A percentile compares a stretch with the other conserved stretches of the same genome.
These are phyloP conservation scores for Mamestra configurata DNA, from an alignment of 1,140 invertebrate genomes.

Conservation along the genomic window DNA sequence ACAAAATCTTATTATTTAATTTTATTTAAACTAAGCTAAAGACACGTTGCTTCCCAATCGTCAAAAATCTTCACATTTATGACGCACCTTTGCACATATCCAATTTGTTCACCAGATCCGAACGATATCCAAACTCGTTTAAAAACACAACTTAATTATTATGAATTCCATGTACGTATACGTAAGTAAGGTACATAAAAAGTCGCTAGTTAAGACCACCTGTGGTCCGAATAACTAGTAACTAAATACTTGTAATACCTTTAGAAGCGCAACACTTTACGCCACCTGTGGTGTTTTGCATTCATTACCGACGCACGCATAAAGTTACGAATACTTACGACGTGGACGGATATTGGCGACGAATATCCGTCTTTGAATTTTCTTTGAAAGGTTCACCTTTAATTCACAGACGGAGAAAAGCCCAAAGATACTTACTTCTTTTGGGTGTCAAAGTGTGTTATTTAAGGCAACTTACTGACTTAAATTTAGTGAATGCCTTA, in stretches of 20 bases:
- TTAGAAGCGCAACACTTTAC: constrained; percentile 13
- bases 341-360: background rate
- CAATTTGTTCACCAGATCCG: background rate
- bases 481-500: too few relatives aligned
- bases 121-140: background rate
- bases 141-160: constrained; percentile 32
- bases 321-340: constrained; percentile 5
- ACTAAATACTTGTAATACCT: constrained; percentile 28
- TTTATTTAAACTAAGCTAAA: too few relatives aligned
- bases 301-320: background rate
- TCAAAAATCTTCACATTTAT: background rate
- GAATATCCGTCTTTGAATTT: background rate
- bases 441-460: too few relatives aligned
- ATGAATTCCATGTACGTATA: constrained; percentile 18
- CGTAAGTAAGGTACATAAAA: constrained; percentile 1
- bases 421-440: too few relatives aligned
- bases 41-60: too few relatives aligned
- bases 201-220: constrained; percentile 9
- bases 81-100: background rate
- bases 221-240: constrained; percentile 21
- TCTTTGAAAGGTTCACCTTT: too few relatives aligned
- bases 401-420: too few relatives aligned
- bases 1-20: too few relatives aligned
- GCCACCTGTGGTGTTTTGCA: constrained; percentile 29
- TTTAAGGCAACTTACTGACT: too few relatives aligned